Evolutionary conservation across 2,888 invertebrate genomes (phyloP).

Genomic region (Megastigmus dorsalis): DNA sequence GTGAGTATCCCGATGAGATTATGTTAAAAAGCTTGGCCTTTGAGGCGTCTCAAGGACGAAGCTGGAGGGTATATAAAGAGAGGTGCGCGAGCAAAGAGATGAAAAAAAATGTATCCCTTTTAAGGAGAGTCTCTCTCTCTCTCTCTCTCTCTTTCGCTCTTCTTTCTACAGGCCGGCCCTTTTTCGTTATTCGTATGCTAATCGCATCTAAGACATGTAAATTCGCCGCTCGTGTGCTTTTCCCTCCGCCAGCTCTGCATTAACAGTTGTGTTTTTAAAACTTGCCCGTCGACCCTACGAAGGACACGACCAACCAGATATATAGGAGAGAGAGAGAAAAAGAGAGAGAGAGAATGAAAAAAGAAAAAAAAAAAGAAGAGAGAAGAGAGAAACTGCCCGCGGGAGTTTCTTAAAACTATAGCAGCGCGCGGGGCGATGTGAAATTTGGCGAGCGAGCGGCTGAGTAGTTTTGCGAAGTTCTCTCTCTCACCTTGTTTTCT

Average conservation of each 20-base stretch:
- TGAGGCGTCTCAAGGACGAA: slow-evolving; percentile 42
- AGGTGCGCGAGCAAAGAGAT: slow-evolving; percentile 10
- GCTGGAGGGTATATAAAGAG: not conserved
- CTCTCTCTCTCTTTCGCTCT: not conserved
- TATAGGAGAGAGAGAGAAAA: not conserved
- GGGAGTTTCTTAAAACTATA: slow-evolving; percentile 25
- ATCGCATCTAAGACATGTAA: slow-evolving; percentile 52
- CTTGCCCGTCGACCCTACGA: not conserved
- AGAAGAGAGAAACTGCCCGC: not conserved
- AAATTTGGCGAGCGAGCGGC: not conserved
- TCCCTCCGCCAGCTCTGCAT: slow-evolving; percentile 6
- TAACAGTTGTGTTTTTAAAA: slow-evolving; percentile 41
- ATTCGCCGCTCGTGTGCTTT: slow-evolving; percentile 40
- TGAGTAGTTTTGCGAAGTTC: slow-evolving; percentile 14
- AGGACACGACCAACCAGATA: no score
- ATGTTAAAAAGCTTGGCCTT: slow-evolving; percentile 43
- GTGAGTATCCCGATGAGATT: slow-evolving; percentile 46
- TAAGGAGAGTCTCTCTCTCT: slow-evolving; percentile 12
- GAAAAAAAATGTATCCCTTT: slow-evolving; percentile 36
- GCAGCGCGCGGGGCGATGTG: not conserved
- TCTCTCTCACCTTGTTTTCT: not conserved
- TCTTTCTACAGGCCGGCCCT: no score
- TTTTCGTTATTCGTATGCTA: slow-evolving; percentile 49
- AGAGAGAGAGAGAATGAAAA: not conserved
- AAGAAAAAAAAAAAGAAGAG: not conserved